Conservation (phyloP, 2,113 vertebrate genomes). For the Syrmaticus mikado region DNA sequence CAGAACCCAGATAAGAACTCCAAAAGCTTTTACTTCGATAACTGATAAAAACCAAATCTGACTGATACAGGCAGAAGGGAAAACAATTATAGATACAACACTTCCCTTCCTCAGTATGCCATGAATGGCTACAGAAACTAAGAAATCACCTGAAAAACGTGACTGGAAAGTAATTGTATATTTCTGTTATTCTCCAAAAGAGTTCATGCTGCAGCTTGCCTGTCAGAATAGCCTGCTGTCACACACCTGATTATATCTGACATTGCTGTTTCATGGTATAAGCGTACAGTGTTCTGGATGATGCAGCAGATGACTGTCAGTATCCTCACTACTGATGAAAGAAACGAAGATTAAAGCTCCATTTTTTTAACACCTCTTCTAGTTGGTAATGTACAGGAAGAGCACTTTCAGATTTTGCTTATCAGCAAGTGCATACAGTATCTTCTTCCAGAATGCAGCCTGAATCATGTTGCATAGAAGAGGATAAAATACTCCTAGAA, state of each 20-base stretch:
- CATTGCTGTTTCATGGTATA: neutral
- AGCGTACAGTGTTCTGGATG: neutral
- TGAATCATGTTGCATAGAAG: neutral
- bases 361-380: neutral
- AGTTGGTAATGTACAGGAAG: neutral
- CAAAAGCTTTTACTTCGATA: neutral
- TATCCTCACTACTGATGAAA: neutral
- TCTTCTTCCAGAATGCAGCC: neutral
- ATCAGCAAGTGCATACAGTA: neutral
- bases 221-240: neutral
- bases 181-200: slow-evolving; percentile 18
- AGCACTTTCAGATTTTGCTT: neutral
- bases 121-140: neutral
- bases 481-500: neutral
- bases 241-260: neutral
- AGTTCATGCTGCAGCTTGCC: neutral
- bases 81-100: neutral
- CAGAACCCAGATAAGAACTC: neutral
- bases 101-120: neutral
- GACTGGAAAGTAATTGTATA: neutral
- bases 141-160: neutral
- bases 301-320: neutral
- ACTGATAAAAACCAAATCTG: neutral
- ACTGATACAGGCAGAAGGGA: neutral
- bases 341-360: neutral